Evolutionary conservation across 2,888 invertebrate species (phyloP), one percentile per base, ranked within the genome.

Genomic region (Seira ritae): DNA sequence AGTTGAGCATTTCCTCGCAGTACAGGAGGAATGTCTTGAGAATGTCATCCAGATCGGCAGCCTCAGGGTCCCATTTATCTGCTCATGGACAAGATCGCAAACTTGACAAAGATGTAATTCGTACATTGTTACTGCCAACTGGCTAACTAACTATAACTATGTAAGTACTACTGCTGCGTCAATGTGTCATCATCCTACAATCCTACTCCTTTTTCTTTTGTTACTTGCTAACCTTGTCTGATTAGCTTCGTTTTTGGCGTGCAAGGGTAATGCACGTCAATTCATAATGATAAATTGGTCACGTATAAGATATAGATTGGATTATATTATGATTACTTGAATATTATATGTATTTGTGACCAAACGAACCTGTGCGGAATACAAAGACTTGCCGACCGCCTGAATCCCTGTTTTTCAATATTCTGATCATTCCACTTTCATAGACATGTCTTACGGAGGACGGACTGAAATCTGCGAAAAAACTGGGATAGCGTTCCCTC

Each of bases 31-130:
- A 90, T 19, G 90, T 89, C 79, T 90, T 90, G 24, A 91, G 90
- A 46, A 91, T 86, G 62, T 91, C 91, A 84, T 90, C 90, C 17
- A 91, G 84, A 20, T 89, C 86, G 75, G 89, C 90, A 15, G 88
- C 87, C 19, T 89, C 88, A 6, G 91, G 90, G 79, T 91, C 90
- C 91, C 91, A 91, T 73, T 85, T 88, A 37, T 90, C 91, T 91
- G 81, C 42, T 12, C 42, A 42, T 42, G 42, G 42, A 42, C 42
- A 42, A 8, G 20, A n/a, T n/a, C n/a, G n/a, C n/a, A n/a, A n/a
- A n/a, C n/a, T n/a, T n/a, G n/a, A n/a, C n/a, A n/a, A n/a, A n/a
- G n/a, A n/a, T n/a, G n/a, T n/a, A 10, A 23, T 67, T 42, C 42
- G 42, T 42, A 42, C 42, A 42, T 42, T 42, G 42, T 42, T 42